Conservation (phyloP, 2,797 vertebrate genomes). For the Meriones psammophilus region DNA sequence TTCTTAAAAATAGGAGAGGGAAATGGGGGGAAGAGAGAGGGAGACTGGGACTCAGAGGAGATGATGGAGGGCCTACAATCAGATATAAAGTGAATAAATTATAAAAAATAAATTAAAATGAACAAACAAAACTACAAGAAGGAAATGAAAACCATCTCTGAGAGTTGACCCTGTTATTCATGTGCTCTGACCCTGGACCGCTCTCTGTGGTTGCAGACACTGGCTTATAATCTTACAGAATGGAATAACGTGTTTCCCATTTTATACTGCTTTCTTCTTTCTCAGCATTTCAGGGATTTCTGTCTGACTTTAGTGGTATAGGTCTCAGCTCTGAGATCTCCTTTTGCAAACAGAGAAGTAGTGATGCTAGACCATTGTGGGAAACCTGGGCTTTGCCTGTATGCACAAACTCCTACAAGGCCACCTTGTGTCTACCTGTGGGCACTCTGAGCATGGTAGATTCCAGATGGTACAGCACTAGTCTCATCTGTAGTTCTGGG, state of each 20-base stretch:
- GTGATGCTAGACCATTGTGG: not conserved
- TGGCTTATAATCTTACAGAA: not conserved
- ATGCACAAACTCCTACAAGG: not conserved
- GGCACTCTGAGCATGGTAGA: not conserved
- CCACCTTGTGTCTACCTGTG: no score
- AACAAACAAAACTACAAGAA: no score
- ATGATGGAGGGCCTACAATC: no score
- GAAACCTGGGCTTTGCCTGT: not conserved
- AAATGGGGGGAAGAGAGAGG: no score
- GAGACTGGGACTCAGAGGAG: no score
- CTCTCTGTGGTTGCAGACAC: fast-evolving
- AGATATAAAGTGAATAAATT: no score
- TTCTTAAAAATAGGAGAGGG: no score
- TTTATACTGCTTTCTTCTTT: not conserved
- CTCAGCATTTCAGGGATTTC: not conserved
- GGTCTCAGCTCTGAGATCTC: not conserved
- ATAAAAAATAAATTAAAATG: no score
- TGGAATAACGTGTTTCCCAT: fast-evolving
- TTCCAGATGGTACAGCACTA: fast-evolving
- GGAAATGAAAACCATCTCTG: not conserved
- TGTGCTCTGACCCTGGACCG: not conserved
- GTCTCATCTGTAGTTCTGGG: not conserved
- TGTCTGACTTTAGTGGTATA: not conserved
- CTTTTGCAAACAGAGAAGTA: not conserved
- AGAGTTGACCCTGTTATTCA: not conserved